Evolutionary conservation across 2,797 vertebrate species (phyloP), one percentile per base, ranked within the genome.

Genomic region (Arrhamphus sclerolepis): DNA sequence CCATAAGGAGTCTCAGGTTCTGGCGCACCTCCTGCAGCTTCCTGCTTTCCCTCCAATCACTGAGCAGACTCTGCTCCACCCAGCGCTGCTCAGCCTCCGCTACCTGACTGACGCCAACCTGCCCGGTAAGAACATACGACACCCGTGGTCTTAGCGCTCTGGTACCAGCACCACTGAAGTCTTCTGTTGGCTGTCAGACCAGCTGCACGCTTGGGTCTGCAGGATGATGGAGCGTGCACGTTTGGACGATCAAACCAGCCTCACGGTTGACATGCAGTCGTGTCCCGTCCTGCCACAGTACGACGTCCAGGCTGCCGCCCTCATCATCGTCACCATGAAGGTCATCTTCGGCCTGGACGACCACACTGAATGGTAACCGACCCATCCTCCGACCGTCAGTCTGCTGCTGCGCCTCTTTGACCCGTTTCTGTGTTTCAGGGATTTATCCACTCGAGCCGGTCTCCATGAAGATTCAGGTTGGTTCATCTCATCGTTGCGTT

Each of bases 51-150:
- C 97, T 76, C 88, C 92, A 21, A 83, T 99, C 86, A 89, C 82
- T 56, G 83, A 82, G 0, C 87, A 90, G 75, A 94, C 91, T 78
- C 92, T 91, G 77, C 90, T 97, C 47, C 97, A 99, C 74, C 97
- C 97, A 14, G 85, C 89, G 24, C 78, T 92, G 54, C 85, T 99
- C 66, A 94, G 93, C 77, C 80, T 95, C 80, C 96, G 96, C 58
- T 97, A 96, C 84, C 84, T 98, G 71, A 87, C 89, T 21, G 96
- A 97, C 56, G 87, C 87, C 67, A 98, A 98, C 82, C 94, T 99
- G 51, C 97, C 97, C 22, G 94, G 97, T 98, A 86, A 86, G 48
- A 26, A n/a, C 6, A 13, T 10, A 2, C 8, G 2, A 34, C 31
- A 10, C 29, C 29, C 29, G 4, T 9, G 6, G 4, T 13, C 31